Percentiles rank a stretch among this genome's conserved stretches.
Evolutionary conservation across 2,888 invertebrate genomes (phyloP).

Genomic region (Pseudococcus longispinus): DNA sequence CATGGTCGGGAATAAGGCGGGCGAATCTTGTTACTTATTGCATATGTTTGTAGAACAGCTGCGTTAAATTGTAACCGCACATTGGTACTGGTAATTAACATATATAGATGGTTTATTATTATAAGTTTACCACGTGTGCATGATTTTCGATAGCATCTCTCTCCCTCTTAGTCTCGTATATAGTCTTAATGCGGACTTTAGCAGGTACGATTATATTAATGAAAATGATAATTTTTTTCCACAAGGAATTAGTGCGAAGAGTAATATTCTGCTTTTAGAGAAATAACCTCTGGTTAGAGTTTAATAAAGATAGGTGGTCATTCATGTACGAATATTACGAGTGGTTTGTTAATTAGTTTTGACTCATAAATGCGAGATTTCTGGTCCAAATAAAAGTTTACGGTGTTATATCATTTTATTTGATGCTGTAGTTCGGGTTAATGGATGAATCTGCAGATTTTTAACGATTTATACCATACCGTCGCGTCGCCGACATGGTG

Average conservation of each 20-base stretch:
- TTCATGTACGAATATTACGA: not conserved
- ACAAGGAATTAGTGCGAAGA: not conserved
- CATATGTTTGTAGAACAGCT: not conserved
- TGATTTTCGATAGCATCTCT: not conserved
- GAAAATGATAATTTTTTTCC: not conserved
- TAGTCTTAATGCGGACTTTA: not conserved
- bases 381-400: not conserved
- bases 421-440: not conserved
- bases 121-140: not conserved
- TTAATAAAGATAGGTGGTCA: not conserved
- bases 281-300: not conserved
- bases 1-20: constrained; percentile 24
- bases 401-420: constrained; percentile 23
- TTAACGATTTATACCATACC: not conserved
- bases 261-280: not conserved
- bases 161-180: no score
- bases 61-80: not conserved
- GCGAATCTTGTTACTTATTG: not conserved
- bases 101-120: not conserved
- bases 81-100: constrained; percentile 4
- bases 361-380: not conserved
- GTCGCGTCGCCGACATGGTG: not conserved
- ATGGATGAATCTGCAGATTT: constrained; percentile 23
- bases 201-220: not conserved
- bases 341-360: constrained; percentile 4